phyloP scores from a whole-genome alignment of 2,888 invertebrate species.

The Leucophenga maculata region DNA sequence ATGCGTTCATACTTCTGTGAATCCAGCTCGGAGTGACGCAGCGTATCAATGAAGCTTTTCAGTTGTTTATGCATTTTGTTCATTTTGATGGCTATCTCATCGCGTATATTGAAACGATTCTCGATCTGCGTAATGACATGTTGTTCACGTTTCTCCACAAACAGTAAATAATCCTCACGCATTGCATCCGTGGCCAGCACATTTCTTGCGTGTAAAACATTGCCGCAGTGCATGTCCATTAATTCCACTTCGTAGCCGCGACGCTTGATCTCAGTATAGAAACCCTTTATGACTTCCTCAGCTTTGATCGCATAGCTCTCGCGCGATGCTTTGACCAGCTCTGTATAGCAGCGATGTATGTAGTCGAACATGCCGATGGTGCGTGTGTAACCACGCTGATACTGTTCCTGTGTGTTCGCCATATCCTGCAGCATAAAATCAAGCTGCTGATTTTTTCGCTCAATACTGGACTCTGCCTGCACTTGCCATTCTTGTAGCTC shows the following conservation, averaged over 20 bases:
- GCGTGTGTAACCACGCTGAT: constrained; percentile 44
- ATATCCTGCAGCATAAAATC: constrained; percentile 46
- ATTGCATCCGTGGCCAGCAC: constrained; percentile 42
- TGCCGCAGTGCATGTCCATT: constrained; percentile 46
- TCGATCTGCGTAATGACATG: constrained; percentile 47
- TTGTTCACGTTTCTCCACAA: constrained; percentile 44
- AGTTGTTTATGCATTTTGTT: constrained; percentile 45
- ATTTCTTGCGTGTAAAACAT: constrained; percentile 48
- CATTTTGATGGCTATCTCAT: constrained; percentile 47
- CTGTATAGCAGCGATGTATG: background rate
- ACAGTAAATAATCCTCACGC: constrained; percentile 41
- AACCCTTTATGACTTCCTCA: constrained; percentile 45
- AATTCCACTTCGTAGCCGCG: constrained; percentile 27
- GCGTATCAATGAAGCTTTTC: constrained; percentile 34
- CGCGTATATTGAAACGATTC: constrained; percentile 49
- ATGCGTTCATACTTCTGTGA: constrained; percentile 47
- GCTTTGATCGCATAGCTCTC: constrained; percentile 48
- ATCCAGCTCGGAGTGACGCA: constrained; percentile 43
- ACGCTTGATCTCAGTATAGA: constrained; percentile 38
- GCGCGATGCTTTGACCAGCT: constrained; percentile 26
- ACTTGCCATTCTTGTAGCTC: constrained; percentile 50
- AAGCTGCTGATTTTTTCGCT: constrained; percentile 52
- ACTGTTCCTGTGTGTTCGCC: constrained; percentile 49
- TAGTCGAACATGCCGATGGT: background rate
- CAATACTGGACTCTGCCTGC: constrained; percentile 39